phyloP scores from a whole-genome alignment of 2,797 vertebrate genomes.

The Crenichthys baileyi region DNA sequence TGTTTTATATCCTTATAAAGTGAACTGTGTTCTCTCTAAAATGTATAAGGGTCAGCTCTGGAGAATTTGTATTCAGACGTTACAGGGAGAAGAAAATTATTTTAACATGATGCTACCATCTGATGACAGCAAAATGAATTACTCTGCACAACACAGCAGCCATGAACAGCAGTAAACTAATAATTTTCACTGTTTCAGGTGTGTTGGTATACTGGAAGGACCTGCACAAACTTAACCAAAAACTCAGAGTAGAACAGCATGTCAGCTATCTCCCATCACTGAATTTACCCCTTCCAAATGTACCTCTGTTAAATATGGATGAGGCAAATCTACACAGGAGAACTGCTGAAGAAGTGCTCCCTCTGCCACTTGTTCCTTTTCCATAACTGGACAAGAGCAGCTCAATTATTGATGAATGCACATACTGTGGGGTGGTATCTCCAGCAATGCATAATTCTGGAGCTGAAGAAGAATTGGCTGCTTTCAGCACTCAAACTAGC shows the following conservation, averaged over 20 bases:
- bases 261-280: constrained; percentile 42
- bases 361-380: constrained; percentile 41
- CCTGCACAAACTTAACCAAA: background rate
- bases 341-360: constrained; percentile 41
- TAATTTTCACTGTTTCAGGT: constrained; percentile 1
- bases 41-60: background rate
- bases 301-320: constrained; percentile 70
- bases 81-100: background rate
- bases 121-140: background rate
- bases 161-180: background rate
- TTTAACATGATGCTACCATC: background rate
- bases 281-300: constrained; percentile 45
- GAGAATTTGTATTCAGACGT: background rate
- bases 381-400: constrained; percentile 68
- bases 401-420: constrained; percentile 80
- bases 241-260: constrained; percentile 35
- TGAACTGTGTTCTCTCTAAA: background rate
- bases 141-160: background rate
- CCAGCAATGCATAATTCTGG: constrained; percentile 38
- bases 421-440: constrained; percentile 49
- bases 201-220: background rate
- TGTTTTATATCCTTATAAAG: background rate
- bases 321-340: constrained; percentile 72
- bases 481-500: constrained; percentile 23
- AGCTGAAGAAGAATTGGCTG: constrained; percentile 1